These are phyloP conservation scores for Stomatorhinus ivindoensis DNA, from an alignment of 2,113 vertebrate species.

Conservation along the genomic window DNA sequence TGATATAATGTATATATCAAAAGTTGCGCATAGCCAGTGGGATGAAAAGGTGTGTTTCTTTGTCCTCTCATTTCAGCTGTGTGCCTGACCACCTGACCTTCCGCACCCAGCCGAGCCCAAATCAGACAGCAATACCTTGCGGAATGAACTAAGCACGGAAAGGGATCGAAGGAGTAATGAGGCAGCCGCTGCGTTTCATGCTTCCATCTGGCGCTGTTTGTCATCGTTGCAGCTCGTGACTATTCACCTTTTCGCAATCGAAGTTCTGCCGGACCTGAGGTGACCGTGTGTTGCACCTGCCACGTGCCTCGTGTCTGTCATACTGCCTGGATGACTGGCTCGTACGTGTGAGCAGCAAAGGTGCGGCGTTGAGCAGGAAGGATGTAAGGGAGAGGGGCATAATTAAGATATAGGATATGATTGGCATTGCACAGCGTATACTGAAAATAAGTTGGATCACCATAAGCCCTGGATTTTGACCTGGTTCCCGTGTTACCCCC, in stretches of 20 bases:
- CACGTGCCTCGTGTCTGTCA: background rate
- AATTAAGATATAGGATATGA: background rate
- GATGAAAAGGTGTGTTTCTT: background rate
- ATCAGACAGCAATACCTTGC: background rate
- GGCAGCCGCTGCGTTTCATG: background rate
- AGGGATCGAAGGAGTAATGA: background rate
- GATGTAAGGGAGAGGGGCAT: background rate
- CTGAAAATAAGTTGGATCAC: background rate
- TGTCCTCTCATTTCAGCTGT: background rate
- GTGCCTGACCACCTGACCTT: background rate
- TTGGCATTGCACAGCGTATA: background rate
- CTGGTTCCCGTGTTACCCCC: background rate
- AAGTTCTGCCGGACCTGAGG: background rate
- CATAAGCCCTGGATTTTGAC: background rate
- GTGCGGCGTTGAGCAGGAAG: background rate
- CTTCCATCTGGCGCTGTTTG: background rate
- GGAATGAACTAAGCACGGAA: background rate
- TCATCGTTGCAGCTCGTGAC: background rate
- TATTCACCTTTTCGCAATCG: background rate
- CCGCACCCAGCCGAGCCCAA: background rate
- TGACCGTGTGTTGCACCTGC: background rate
- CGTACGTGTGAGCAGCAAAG: background rate
- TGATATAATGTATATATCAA: background rate
- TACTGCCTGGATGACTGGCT: background rate
- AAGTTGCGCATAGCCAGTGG: background rate